Base-by-base conservation (phyloP, 2,888 invertebrate genomes). In the Synanthedon myopaeformis region DNA sequence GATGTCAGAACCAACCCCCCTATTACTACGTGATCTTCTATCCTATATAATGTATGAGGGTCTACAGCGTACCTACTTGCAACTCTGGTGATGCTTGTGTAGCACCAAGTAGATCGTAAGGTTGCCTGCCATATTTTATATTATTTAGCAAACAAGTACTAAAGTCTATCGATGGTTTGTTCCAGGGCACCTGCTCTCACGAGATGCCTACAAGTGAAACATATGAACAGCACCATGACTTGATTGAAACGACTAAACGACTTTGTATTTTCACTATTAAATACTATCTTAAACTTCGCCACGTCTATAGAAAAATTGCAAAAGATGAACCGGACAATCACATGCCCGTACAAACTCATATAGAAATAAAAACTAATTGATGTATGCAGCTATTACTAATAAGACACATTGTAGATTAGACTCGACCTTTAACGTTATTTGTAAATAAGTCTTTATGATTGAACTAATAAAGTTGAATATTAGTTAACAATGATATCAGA, bases 131-230 rank as follows among this genome's bases (percentile, higher is more conserved):
- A 35, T 8, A 8, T 17, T 17, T 17, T 17, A 19, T 19, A 0
- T 3, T 19, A 19, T 19, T 3, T 19, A 19, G 19, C 6, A 28
- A 1, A 35, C 35, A 8, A 10, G 6, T 1, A 35, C 5, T 35
- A 35, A 10, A 5, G 6, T 10, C 10, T 10, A 35, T 35, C 5
- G 2, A 35, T 5, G 1, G 8, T 74, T 64, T 65, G 55, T 85
- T 84, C 13, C 83, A 89, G 88, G 67, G 81, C 88, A 54, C 87
- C 86, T 45, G 79, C 82, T 58, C 79, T 88, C 56, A 87, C 85
- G 58, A 74, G 86, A 59, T 88, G 88, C 68, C 70, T 85, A 49
- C 86, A 84, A 67, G 68, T 78, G 57, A 76, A 78, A 61, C 75
- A 72, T 58, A 76, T 76, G 72, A 86, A 86, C 67, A 70, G 71